Evolutionary conservation across 2,113 vertebrate genomes (phyloP).

Genomic region (Pongo pygmaeus): DNA sequence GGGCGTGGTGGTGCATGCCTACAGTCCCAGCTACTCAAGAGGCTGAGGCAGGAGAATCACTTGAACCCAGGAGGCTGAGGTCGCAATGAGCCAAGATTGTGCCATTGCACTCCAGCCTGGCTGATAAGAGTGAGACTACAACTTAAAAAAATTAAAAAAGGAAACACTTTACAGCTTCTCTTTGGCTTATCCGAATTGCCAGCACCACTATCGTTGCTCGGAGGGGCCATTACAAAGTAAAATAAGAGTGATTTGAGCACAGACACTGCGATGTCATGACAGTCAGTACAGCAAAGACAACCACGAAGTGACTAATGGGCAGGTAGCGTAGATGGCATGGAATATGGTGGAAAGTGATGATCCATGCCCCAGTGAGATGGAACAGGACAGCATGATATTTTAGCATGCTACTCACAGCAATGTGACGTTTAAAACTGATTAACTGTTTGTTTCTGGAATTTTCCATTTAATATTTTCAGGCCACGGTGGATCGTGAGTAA

Average conservation of each 20-base stretch:
- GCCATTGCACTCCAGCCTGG: too few relatives aligned
- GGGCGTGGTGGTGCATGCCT: too few relatives aligned
- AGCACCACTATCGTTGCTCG: not conserved
- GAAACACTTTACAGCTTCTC: not conserved
- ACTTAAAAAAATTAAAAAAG: too few relatives aligned
- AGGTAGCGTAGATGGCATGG: rapidly evolving
- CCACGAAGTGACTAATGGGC: not conserved
- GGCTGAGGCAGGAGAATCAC: too few relatives aligned
- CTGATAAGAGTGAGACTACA: too few relatives aligned
- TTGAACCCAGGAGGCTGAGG: too few relatives aligned
- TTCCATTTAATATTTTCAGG: not conserved
- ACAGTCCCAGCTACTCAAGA: too few relatives aligned
- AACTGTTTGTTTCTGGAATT: not conserved
- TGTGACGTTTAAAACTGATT: not conserved
- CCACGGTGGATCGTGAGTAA: not conserved
- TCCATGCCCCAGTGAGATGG: not conserved
- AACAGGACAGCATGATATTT: not conserved
- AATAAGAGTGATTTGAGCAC: not conserved
- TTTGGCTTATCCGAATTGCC: not conserved
- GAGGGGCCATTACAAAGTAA: not conserved
- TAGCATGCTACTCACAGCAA: not conserved
- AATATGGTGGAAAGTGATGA: not conserved
- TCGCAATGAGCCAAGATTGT: too few relatives aligned
- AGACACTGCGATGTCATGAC: rapidly evolving
- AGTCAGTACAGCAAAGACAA: not conserved